Percentiles rank a stretch among this genome's conserved stretches.
phyloP scores from a whole-genome alignment of 2,797 vertebrate genomes.

The Pseudomugil gertrudae region DNA sequence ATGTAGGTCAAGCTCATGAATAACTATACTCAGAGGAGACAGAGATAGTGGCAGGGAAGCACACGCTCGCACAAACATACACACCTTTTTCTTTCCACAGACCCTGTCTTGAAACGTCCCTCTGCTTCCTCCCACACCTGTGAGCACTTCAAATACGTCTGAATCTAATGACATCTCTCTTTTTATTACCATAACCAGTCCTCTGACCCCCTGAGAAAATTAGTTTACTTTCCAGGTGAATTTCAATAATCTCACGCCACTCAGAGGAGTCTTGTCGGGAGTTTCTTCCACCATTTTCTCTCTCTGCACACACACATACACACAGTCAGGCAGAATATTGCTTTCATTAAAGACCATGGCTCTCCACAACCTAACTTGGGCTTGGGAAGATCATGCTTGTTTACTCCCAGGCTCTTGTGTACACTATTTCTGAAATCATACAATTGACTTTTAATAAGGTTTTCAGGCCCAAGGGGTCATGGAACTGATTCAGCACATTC shows the following conservation, averaged over 20 bases:
- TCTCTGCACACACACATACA: conserved; percentile 20
- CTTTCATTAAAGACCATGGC: conserved; percentile 62
- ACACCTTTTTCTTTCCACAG: conserved; percentile 18
- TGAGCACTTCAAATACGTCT: conserved; percentile 69
- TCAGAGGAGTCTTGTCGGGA: conserved; percentile 48
- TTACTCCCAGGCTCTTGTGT: conserved; percentile 42
- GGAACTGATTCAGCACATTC: conserved; percentile 36
- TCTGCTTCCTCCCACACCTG: conserved; percentile 18
- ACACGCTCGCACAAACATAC: conserved; percentile 34
- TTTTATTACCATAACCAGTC: conserved; percentile 76
- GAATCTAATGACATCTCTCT: conserved; percentile 73
- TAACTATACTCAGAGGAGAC: conserved; percentile 62
- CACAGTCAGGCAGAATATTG: conserved; percentile 33
- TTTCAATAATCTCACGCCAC: conserved; percentile 65
- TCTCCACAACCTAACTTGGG: conserved; percentile 43
- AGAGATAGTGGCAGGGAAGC: conserved; percentile 50
- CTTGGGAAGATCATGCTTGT: conserved; percentile 40
- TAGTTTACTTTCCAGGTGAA: conserved; percentile 70
- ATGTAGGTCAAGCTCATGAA: conserved; percentile 77
- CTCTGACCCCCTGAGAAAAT: conserved; percentile 70
- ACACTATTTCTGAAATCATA: conserved; percentile 37
- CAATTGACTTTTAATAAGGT: conserved; percentile 56
- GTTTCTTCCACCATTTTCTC: conserved; percentile 21
- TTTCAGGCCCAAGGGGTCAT: conserved; percentile 41
- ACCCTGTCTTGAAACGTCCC: neutral